phyloP scores from a whole-genome alignment of 2,113 vertebrate species.

The Marmota flaviventris region DNA sequence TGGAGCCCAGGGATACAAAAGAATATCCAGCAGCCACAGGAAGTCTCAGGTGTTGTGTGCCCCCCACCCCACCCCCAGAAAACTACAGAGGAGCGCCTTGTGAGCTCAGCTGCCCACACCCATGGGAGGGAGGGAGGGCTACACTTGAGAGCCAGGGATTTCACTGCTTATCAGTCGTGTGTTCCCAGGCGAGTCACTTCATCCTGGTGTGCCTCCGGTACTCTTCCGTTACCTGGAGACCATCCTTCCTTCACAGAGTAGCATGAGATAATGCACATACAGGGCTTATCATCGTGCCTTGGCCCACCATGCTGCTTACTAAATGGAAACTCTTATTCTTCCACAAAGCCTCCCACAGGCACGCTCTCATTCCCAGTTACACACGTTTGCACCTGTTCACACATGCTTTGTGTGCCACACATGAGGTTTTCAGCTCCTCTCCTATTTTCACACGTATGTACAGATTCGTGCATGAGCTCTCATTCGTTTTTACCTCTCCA shows the following conservation, averaged over 20 bases:
- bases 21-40: background rate
- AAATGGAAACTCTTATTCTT: slow-evolving; percentile 69
- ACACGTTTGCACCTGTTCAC: background rate
- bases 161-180: background rate
- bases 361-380: background rate
- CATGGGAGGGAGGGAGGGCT: background rate
- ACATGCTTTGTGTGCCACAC: background rate
- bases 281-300: background rate
- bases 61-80: background rate
- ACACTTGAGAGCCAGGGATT: background rate
- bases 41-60: background rate
- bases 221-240: slow-evolving; percentile 1
- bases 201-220: background rate
- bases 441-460: background rate
- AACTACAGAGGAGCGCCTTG: background rate
- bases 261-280: slow-evolving; percentile 26
- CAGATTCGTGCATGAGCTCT: background rate
- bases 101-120: background rate
- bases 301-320: slow-evolving; percentile 22
- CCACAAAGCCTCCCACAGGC: slow-evolving; percentile 33
- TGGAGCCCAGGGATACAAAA: background rate
- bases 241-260: background rate
- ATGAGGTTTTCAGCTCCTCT: background rate
- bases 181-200: background rate
- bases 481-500: background rate